Evolutionary conservation across 2,797 vertebrate species (phyloP).

Genomic region (Periparus ater): DNA sequence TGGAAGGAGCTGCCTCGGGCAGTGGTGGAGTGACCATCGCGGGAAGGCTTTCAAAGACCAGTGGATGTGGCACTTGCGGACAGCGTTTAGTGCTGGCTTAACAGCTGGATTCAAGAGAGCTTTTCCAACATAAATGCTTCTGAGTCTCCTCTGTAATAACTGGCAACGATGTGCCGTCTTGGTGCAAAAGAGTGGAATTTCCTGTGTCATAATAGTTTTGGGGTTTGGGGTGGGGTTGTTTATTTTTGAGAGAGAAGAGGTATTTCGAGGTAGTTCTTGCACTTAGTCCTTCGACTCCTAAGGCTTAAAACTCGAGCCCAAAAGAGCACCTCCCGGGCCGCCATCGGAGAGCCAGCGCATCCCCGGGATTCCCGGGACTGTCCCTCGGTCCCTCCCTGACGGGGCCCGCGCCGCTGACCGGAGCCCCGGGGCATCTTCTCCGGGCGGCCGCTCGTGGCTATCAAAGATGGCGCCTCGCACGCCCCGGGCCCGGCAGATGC

Average conservation of each 20-base stretch:
- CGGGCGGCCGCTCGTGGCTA: background rate
- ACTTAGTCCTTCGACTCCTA: background rate
- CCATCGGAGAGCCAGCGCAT: background rate
- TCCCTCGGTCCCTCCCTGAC: rapidly evolving
- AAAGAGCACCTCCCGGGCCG: background rate
- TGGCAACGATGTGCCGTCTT: background rate
- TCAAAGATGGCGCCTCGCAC: slow-evolving; percentile 51
- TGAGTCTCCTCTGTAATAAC: background rate
- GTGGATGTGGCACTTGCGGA: background rate
- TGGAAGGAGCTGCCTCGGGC: background rate
- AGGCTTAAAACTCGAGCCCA: background rate
- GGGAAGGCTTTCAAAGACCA: background rate
- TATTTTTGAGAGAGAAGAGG: background rate
- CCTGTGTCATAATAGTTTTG: background rate
- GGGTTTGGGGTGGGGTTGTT: background rate
- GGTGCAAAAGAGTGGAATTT: background rate
- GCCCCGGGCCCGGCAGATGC: background rate
- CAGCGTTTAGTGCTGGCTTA: background rate
- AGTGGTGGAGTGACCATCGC: background rate
- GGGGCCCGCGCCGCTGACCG: background rate
- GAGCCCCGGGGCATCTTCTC: background rate
- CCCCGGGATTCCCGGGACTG: rapidly evolving
- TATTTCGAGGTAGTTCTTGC: background rate
- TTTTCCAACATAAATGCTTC: background rate
- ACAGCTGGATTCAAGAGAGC: background rate